Base-by-base conservation (phyloP, 1,140 invertebrate genomes). In the Periplaneta americana region DNA sequence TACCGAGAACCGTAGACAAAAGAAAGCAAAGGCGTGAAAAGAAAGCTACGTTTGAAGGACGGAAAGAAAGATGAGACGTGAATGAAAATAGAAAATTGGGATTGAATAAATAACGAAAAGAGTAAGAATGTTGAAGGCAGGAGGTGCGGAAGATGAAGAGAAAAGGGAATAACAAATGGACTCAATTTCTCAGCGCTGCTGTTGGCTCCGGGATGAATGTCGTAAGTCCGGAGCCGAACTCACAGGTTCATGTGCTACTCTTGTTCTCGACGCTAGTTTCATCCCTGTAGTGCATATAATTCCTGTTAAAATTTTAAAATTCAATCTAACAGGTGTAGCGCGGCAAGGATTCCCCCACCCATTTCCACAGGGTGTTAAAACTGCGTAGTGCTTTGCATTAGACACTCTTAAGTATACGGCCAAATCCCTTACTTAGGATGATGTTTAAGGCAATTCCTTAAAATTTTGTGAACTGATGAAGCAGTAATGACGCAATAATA, bases 101-200 rank as follows among this genome's bases (percentile, higher is more conserved):
- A 80, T 35, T 32, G 74, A 66, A 80, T 76, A 82, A 57, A 82
- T 37, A 74, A 75, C 82, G 81, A 75, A 76, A 81, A 66, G 74
- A n/a, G 76, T 32, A 57, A 39, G 75, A 77, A 35, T 79, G 80
- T 33, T 34, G 80, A 81, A 79, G 79, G 75, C 78, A 75, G 75
- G 39, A 74, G 37, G 75, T 66, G 76, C 33, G 17, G 76, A 80
- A 81, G 39, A 80, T 82, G 83, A 81, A 85, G 83, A 80, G 82
- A 80, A 81, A 66, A 78, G 79, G 48, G 78, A 75, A 77, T 81
- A 80, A 83, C 82, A 75, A 37, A 74, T 74, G 35, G 75, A 79
- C 33, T 18, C 48, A 32, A 66, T 66, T 66, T 66, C 48, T 66
- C 48, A 48, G 39, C 39, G 39, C 39, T 17, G 22, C 39, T 66